Conservation (phyloP, 2,113 vertebrate species). For the Anseranas semipalmata region DNA sequence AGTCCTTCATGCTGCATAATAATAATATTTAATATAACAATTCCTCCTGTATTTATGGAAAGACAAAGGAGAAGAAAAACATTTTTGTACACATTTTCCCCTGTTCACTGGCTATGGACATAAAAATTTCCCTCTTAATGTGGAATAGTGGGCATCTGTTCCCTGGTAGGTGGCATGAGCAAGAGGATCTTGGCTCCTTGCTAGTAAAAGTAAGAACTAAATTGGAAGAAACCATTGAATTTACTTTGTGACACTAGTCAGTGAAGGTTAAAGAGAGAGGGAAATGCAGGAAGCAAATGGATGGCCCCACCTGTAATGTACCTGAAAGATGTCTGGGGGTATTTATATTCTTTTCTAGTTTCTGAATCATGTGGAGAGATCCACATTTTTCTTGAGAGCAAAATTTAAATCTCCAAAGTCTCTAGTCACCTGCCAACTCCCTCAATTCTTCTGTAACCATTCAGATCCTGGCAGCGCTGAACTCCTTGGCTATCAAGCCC, state of each 20-base stretch:
- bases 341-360: not conserved
- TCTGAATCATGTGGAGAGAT: not conserved
- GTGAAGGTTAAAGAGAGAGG: not conserved
- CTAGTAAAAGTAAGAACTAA: not conserved
- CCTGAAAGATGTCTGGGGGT: not conserved
- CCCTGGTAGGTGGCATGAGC: not conserved
- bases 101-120: not conserved
- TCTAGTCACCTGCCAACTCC: not conserved
- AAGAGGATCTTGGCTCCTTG: not conserved
- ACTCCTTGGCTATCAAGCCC: not conserved
- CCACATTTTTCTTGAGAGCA: not conserved
- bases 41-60: not conserved
- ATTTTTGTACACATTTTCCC: not conserved
- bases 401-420: not conserved
- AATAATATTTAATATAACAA: not conserved
- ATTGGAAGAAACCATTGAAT: not conserved
- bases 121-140: not conserved
- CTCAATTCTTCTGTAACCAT: not conserved
- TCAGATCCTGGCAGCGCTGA: not conserved
- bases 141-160: not conserved
- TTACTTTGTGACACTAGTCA: not conserved
- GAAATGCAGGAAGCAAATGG: not conserved
- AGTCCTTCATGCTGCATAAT: not conserved
- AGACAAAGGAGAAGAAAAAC: not conserved
- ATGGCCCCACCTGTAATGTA: not conserved